Evolutionary conservation across 2,888 invertebrate genomes (phyloP), one percentile per base, ranked within the genome.

Genomic region (Callimorpha dominula): DNA sequence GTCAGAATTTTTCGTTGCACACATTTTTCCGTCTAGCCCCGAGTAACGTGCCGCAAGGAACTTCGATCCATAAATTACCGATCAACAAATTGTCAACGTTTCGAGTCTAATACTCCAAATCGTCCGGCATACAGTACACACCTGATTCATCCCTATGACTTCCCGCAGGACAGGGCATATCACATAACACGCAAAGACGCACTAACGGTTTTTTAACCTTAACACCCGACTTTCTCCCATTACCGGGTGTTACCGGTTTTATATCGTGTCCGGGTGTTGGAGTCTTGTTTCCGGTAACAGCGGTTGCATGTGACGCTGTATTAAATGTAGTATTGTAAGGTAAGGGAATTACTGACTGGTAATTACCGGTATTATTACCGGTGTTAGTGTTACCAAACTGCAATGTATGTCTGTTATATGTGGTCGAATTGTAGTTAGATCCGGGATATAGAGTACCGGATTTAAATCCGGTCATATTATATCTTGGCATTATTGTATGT

Each of bases 111-210:
- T 65, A 65, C 8, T 65, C 72, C 4, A 20, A 42, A 17, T 68
- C 52, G n/a, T 81, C 65, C 71, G 66, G 15, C 62, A 81, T 0
- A 69, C 81, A 81, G 14, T 46, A 50, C 17, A 20, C 0, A 0
- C 65, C 65, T 5, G 60, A 60, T 11, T 64, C 68, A 12, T 62
- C 65, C 14, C 46, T 54, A 54, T 73, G 66, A n/a, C 46, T 42
- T 15, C 66, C 66, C 1, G n/a, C n/a, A 0, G 89, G 86, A 42
- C 90, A 90, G 0, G 74, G 66, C 7, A 84, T 54, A 42, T 78
- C 52, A 46, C 76, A 82, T 7, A 88, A 74, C 3, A 84, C 54
- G 64, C 84, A 79, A 0, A 57, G 40, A 0, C 14, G 11, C 0
- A 7, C 0, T 43, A 68, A 68, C 15, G 8, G 46, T 54, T 64